Conservation (phyloP, 2,113 vertebrate genomes). For the Laticauda laticaudata region DNA sequence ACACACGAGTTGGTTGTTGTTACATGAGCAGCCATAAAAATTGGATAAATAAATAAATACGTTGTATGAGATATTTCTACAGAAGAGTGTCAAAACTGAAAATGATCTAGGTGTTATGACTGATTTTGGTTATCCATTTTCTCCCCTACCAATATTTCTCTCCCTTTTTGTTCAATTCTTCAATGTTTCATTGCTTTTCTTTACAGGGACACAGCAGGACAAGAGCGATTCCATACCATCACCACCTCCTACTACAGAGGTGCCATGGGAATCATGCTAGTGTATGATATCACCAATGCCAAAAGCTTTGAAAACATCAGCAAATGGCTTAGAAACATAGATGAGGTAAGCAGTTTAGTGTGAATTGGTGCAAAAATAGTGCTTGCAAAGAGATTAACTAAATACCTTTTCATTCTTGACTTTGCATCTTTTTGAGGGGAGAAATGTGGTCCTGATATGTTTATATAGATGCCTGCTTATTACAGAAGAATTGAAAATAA, state of each 20-base stretch:
- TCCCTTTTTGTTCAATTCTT: not conserved
- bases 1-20: no score
- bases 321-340: conserved; percentile 99
- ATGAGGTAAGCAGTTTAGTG: conserved; percentile 79
- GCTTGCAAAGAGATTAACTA: not conserved
- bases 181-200: conserved; percentile 35
- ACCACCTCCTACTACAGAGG: conserved; percentile 99
- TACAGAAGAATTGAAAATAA: not conserved
- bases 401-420: not conserved
- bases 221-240: conserved; percentile 98
- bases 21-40: not conserved
- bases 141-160: fast-evolving
- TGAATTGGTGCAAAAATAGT: not conserved
- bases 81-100: not conserved
- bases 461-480: not conserved
- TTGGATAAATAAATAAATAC: not conserved
- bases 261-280: conserved; percentile 99
- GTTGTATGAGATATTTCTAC: not conserved
- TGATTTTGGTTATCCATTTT: fast-evolving
- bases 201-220: conserved; percentile 94
- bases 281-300: conserved; percentile 98
- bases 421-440: not conserved
- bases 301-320: conserved; percentile 99
- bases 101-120: not conserved
- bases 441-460: not conserved